Evolutionary conservation across 2,888 invertebrate species (phyloP), one percentile per base, ranked within the genome.

Genomic region (Iphiclides podalirius): DNA sequence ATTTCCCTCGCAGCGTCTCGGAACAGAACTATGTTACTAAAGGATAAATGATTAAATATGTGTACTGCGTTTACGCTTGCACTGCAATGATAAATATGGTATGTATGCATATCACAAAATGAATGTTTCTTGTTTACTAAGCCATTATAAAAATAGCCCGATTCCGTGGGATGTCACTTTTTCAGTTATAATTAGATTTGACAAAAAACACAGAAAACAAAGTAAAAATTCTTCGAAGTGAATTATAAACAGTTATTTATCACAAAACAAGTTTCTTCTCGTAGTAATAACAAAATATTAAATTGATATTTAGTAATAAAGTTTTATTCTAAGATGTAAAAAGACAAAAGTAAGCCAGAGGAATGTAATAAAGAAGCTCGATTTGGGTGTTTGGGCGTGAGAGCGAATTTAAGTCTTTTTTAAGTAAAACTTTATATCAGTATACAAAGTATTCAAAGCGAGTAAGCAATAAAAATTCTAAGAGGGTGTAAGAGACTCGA

Each of bases 341-440:
- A 78, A 79, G 78, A 76, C 72, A 79, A 79, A 75, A 72, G 67
- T 66, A 68, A 73, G 67, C 77, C 69, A 74, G 75, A 73, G 59
- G 63, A 60, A 72, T 72, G 77, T 75, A 77, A 85, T 81, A 80
- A 82, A 79, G 70, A 63, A 66, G 70, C 79, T 77, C 71, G 70
- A 80, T 77, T 76, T 71, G 72, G 70, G 70, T 77, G 28, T 77
- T 80, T 75, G 72, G 68, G 66, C 72, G 68, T 66, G 67, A 59
- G 59, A 76, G 72, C 76, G 73, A 83, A 81, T 81, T 83, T 77
- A 82, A 82, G 76, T 79, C 79, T 67, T 74, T 76, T 77, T 70
- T 70, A 74, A 69, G 68, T 70, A 75, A 74, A 79, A 69, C 74
- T 77, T 70, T 72, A 72, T 77, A 70, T 67, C 67, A 67, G 75